phyloP scores from a whole-genome alignment of 2,797 vertebrate genomes.

The Hippopotamyrus pictus region DNA sequence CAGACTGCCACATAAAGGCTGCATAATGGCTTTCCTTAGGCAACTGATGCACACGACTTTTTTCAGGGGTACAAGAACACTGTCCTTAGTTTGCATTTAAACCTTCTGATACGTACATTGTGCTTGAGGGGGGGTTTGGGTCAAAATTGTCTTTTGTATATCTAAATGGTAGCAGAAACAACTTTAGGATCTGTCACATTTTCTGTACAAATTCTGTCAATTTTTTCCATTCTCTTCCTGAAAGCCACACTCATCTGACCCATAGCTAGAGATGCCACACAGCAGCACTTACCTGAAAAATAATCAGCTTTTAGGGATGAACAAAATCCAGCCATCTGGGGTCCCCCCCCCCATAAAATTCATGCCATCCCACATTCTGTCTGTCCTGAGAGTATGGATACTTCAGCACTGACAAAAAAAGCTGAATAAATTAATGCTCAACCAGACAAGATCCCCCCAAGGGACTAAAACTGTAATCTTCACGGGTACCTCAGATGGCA shows the following conservation, averaged over 20 bases:
- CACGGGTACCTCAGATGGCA: not conserved
- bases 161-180: constrained; percentile 18
- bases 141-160: constrained; percentile 21
- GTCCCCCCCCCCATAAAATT: constrained; percentile 10
- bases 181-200: not conserved
- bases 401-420: not conserved
- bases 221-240: not conserved
- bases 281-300: constrained; percentile 60
- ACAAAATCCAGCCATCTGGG: constrained; percentile 54
- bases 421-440: not conserved
- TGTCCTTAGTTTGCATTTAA: not conserved
- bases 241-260: not conserved
- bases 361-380: not conserved
- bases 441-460: not conserved
- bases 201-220: constrained; percentile 5
- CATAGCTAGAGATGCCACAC: constrained; percentile 29
- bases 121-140: not conserved
- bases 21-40: not conserved
- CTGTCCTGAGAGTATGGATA: not conserved
- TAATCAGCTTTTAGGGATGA: constrained; percentile 53
- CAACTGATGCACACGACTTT: not conserved
- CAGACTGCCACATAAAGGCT: not conserved
- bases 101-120: not conserved
- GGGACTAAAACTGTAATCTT: not conserved
- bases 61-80: not conserved